Percentiles rank a stretch among this genome's conserved stretches.
Evolutionary conservation across 1,140 invertebrate genomes (phyloP).

Genomic region (Pectinophora gossypiella): DNA sequence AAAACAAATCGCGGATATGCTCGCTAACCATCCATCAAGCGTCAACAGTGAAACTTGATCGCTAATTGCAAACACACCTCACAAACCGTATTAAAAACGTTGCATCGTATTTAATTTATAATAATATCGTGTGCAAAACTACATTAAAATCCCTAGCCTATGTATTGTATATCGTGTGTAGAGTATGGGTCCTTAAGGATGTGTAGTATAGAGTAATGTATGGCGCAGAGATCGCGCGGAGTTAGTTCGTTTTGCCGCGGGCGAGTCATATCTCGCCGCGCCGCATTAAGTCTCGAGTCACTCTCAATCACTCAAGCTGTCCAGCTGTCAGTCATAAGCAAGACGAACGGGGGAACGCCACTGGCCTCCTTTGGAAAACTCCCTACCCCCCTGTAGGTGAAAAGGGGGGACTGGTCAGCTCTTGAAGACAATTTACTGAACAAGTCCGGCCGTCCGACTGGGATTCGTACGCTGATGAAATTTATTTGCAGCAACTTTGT

Average conservation of each 20-base stretch:
- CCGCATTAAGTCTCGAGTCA: conserved; percentile 72
- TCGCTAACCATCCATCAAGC: conserved; percentile 53
- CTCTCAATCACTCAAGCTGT: conserved; percentile 75
- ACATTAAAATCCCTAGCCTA: background rate
- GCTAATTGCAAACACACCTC: conserved; percentile 7
- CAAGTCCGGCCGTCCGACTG: conserved; percentile 33
- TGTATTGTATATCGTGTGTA: background rate
- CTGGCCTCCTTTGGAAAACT: conserved; percentile 34
- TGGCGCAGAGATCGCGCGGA: background rate
- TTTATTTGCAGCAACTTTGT: conserved; percentile 45
- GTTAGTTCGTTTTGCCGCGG: conserved; percentile 4
- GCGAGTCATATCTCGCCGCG: conserved; percentile 41
- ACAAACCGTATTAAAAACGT: conserved; percentile 3
- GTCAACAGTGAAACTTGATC: conserved; percentile 4
- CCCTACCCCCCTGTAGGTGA: conserved; percentile 31
- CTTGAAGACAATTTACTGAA: conserved; percentile 71
- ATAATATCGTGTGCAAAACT: background rate
- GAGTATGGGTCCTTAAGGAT: background rate
- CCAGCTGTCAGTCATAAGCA: conserved; percentile 72
- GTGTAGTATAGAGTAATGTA: background rate
- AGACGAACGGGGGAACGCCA: conserved; percentile 61
- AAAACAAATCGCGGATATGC: conserved; percentile 2
- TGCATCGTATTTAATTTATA: conserved; percentile 7
- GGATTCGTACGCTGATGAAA: conserved; percentile 43
- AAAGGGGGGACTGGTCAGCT: conserved; percentile 57